Evolutionary conservation across 1,140 invertebrate genomes (phyloP).

Genomic region (Planococcus citri): DNA sequence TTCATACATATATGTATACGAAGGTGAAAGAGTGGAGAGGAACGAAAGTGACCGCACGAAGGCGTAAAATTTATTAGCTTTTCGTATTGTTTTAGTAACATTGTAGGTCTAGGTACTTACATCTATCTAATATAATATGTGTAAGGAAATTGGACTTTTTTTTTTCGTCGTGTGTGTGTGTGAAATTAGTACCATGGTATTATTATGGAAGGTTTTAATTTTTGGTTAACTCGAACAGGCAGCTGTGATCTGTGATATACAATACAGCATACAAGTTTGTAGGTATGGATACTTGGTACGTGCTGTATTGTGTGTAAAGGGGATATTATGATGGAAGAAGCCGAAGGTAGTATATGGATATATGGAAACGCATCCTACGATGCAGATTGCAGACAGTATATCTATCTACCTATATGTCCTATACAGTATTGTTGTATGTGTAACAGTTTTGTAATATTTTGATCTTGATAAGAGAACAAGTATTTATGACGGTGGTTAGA

Average conservation of each 20-base stretch:
- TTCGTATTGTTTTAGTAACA: not conserved
- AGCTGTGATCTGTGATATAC: too few species aligned
- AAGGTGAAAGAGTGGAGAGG: not conserved
- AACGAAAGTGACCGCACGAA: not conserved
- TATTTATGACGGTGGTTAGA: constrained; percentile 11
- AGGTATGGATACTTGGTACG: too few species aligned
- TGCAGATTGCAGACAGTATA: not conserved
- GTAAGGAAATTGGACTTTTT: too few species aligned
- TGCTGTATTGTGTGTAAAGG: too few species aligned
- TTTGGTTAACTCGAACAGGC: too few species aligned
- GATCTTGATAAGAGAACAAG: constrained; percentile 15
- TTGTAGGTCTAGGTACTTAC: not conserved
- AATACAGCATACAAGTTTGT: too few species aligned
- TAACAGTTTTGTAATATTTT: constrained; percentile 15
- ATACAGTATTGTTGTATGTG: constrained; percentile 8
- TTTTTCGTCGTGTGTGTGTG: too few species aligned
- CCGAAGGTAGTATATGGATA: not conserved
- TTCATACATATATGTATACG: not conserved
- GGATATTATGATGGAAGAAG: too few species aligned
- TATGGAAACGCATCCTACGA: not conserved
- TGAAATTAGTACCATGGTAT: too few species aligned
- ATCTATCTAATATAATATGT: too few species aligned
- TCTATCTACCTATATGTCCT: too few species aligned
- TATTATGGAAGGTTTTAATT: too few species aligned
- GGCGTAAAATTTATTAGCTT: not conserved